Evolutionary conservation across 2,797 vertebrate species (phyloP).

Genomic region (Austrolebias charrua): DNA sequence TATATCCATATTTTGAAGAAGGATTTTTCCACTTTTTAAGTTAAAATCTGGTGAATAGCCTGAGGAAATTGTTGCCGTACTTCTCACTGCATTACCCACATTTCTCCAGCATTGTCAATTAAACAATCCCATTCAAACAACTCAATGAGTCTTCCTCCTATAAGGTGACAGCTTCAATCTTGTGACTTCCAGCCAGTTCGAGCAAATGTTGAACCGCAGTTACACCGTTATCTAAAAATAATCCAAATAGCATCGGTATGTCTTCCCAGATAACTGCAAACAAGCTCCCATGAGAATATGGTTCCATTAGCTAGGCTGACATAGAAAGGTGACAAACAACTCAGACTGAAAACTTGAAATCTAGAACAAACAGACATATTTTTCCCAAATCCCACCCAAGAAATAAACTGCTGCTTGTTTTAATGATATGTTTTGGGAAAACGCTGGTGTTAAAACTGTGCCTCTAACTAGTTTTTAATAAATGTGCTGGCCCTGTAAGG

Average conservation of each 20-base stretch:
- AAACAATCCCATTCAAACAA: not conserved
- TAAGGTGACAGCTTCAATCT: not conserved
- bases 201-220: slow-evolving; percentile 2
- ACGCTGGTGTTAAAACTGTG: not conserved
- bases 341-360: slow-evolving; percentile 2
- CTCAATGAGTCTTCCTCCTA: not conserved
- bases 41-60: not conserved
- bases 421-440: not conserved
- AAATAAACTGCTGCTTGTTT: slow-evolving; percentile 4
- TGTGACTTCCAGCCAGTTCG: not conserved
- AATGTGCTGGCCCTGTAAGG: not conserved
- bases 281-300: slow-evolving; percentile 2
- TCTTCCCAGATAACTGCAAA: slow-evolving; percentile 11
- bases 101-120: not conserved
- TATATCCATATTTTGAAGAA: too few relatives aligned
- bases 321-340: slow-evolving; percentile 11
- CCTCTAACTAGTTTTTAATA: slow-evolving; percentile 6
- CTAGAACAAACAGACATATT: not conserved
- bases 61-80: not conserved
- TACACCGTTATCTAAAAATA: slow-evolving; percentile 2
- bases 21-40: not conserved
- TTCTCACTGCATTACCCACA: not conserved
- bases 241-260: slow-evolving; percentile 6
- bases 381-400: not conserved
- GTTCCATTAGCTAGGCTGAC: slow-evolving; percentile 16